These are phyloP conservation scores for Lasioglossum figueresi DNA, from an alignment of 2,888 invertebrate genomes.

Conservation along the genomic window DNA sequence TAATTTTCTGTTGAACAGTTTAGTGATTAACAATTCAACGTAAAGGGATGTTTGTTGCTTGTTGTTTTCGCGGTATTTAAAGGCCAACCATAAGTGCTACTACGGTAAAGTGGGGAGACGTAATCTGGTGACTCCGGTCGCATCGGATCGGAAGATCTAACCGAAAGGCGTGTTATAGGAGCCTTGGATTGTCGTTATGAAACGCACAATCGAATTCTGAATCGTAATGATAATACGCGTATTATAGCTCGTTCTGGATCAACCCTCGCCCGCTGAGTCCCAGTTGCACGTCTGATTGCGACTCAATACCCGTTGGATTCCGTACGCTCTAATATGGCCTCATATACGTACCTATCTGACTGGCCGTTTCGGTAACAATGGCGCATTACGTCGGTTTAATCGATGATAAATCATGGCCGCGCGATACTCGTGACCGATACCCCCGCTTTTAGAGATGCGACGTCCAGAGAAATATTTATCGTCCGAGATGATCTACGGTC, in stretches of 20 bases:
- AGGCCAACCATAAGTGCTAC: no score
- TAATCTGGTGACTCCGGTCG: no score
- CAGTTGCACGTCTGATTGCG: conserved; percentile 76
- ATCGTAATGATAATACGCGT: conserved; percentile 71
- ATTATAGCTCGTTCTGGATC: conserved; percentile 67
- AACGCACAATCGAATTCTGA: conserved; percentile 67
- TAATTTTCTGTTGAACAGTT: no score
- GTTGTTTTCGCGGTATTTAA: neutral
- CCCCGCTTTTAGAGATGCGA: conserved; percentile 57
- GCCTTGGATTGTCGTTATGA: conserved; percentile 55
- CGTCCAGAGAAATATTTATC: conserved; percentile 65
- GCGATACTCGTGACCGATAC: conserved; percentile 71
- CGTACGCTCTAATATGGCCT: conserved; percentile 75
- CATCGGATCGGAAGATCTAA: conserved; percentile 5
- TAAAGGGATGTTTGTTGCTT: no score
- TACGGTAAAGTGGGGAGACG: no score
- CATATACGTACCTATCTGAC: conserved; percentile 72
- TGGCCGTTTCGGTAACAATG: conserved; percentile 76
- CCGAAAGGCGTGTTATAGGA: conserved; percentile 20
- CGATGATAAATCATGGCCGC: conserved; percentile 78
- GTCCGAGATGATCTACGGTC: conserved; percentile 29
- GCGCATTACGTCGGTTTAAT: conserved; percentile 79
- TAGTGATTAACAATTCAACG: no score
- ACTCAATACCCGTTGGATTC: conserved; percentile 76
- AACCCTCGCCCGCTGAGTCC: conserved; percentile 53